Base-by-base conservation (phyloP, 2,797 vertebrate species). In the Lerista edwardsae region DNA sequence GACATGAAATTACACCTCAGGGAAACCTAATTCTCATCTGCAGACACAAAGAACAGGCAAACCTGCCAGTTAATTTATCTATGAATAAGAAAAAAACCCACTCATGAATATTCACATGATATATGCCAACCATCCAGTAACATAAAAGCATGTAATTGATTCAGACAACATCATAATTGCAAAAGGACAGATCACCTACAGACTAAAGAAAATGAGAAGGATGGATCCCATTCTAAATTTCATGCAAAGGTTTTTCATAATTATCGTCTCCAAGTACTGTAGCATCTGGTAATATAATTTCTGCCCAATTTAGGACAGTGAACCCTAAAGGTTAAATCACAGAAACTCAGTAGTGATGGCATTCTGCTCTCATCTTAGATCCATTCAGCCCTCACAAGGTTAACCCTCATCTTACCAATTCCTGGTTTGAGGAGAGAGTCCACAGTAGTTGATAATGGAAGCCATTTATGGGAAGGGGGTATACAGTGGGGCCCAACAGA, bases 41-140 rank as follows among this genome's bases (percentile, higher is more conserved):
- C 51, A 90, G 83, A 36, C 80, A 71, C n/a, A 82, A 23, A 82
- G 62, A 77, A 9, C 21, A 86, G 44, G 7, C 55, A 9, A 85
- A 3, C 0, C 68, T 44, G 83, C 64, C 86, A 86, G 34, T 34
- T 21, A 85, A 75, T 76, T 87, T 47, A 82, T 62, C 68, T 85
- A 1, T 9, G 75, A 73, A 79, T 17, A 84, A 0, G 21, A 64
- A 19, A 57, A 15, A 36, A 25, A 19, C 27, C 23, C 19, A 71
- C 11, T 87, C 68, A 87, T 83, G 75, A 87, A 87, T 87, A 87
- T 87, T 87, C 75, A 87, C 79, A 29, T 12, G 64, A 25, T 68
- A 31, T 65, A 31, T 65, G 76, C 85, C 39, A 85, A 80, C 15
- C 61, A 74, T 75, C 59, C 29, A 73, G 47, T 74, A 79, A 83